phyloP scores from a whole-genome alignment of 2,888 invertebrate species.

The Aporophyla nigra region DNA sequence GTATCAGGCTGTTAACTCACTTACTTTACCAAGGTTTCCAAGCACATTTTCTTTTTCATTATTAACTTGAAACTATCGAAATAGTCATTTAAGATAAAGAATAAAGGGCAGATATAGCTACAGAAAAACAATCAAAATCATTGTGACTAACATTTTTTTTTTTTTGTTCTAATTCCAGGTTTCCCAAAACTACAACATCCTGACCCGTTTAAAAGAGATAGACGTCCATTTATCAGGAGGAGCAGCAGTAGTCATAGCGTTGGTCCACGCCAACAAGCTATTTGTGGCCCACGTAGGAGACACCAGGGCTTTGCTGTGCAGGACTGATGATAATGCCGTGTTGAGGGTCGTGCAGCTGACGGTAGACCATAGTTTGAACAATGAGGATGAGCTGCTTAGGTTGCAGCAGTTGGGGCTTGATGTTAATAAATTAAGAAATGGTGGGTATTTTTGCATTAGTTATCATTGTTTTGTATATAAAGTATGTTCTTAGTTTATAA shows the following conservation, averaged over 20 bases:
- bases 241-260: conserved; percentile 95
- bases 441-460: conserved; percentile 77
- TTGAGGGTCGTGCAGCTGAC: conserved; percentile 94
- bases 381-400: conserved; percentile 96
- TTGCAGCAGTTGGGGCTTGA: conserved; percentile 94
- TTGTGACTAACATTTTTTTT: too few species aligned
- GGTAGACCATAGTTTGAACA: conserved; percentile 95
- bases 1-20: too few species aligned
- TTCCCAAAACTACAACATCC: conserved; percentile 87
- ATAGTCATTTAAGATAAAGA: not conserved
- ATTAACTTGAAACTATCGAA: not conserved
- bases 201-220: conserved; percentile 93
- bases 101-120: not conserved
- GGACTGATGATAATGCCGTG: conserved; percentile 94
- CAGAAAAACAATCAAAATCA: too few species aligned
- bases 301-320: conserved; percentile 95
- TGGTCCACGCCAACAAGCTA: conserved; percentile 94
- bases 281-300: conserved; percentile 97
- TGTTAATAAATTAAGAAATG: conserved; percentile 92
- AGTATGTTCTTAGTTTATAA: too few species aligned
- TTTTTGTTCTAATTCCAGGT: too few species aligned
- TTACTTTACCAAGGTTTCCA: too few species aligned
- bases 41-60: too few species aligned
- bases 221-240: conserved; percentile 95
- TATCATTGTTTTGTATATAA: too few species aligned